These are phyloP conservation scores for Leptodirus hochenwartii DNA, from an alignment of 2,888 invertebrate species.

Conservation along the genomic window DNA sequence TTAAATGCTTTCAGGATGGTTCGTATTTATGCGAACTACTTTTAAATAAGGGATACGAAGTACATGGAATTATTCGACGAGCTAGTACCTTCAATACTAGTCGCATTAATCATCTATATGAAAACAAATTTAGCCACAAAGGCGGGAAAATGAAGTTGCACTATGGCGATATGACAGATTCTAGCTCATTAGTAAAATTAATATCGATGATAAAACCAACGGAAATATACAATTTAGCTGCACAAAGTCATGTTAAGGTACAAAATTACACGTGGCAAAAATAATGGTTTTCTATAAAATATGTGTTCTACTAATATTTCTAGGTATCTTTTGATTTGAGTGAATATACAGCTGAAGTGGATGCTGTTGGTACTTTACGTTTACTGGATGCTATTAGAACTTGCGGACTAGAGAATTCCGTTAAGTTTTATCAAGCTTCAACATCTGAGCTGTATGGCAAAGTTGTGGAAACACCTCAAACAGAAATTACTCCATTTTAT, in stretches of 20 bases:
- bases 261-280: too few relatives aligned
- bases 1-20: slow-evolving; percentile 58
- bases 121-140: slow-evolving; percentile 74
- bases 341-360: slow-evolving; percentile 97
- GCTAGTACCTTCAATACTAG: slow-evolving; percentile 94
- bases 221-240: slow-evolving; percentile 96
- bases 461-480: slow-evolving; percentile 83
- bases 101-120: slow-evolving; percentile 90
- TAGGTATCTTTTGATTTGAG: slow-evolving; percentile 97
- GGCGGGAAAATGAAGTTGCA: slow-evolving; percentile 83
- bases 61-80: slow-evolving; percentile 90
- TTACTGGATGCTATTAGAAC: slow-evolving; percentile 83
- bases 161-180: slow-evolving; percentile 98
- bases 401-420: slow-evolving; percentile 61
- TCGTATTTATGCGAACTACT: slow-evolving; percentile 93
- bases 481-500: slow-evolving; percentile 88
- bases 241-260: slow-evolving; percentile 98
- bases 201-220: slow-evolving; percentile 59
- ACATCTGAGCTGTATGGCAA: slow-evolving; percentile 92
- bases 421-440: slow-evolving; percentile 88
- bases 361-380: slow-evolving; percentile 84
- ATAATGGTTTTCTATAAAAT: too few relatives aligned
- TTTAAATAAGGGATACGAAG: slow-evolving; percentile 78
- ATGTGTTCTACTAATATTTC: too few relatives aligned
- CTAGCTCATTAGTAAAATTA: slow-evolving; percentile 80